phyloP scores from a whole-genome alignment of 35 echinoderm and acorn worm species.

The Strongylocentrotus purpuratus region DNA sequence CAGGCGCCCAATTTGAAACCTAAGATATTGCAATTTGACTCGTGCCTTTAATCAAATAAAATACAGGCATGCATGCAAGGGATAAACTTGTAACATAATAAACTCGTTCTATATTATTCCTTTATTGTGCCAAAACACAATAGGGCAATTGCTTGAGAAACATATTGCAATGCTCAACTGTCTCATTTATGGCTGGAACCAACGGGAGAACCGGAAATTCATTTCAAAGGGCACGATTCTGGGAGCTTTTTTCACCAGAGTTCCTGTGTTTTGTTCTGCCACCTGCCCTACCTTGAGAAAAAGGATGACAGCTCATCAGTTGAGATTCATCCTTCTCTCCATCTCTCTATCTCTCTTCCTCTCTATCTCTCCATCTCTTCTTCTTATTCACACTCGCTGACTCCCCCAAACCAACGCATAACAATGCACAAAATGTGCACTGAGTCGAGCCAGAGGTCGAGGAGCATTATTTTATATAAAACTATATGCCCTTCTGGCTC shows the following conservation, averaged over 20 bases:
- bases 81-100: neutral
- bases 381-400: neutral
- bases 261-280: neutral
- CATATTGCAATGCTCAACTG: neutral
- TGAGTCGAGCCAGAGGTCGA: no score
- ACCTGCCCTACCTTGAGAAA: neutral
- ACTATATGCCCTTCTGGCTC: no score
- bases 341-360: neutral
- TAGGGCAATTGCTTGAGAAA: neutral
- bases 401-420: neutral
- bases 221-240: neutral
- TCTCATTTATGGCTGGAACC: constrained; percentile 1
- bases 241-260: constrained; percentile 6
- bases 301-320: neutral
- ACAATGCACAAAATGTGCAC: no score
- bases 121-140: neutral
- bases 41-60: neutral
- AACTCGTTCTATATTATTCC: neutral
- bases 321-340: neutral
- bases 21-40: neutral
- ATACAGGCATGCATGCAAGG: neutral
- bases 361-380: neutral
- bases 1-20: no score
- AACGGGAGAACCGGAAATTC: neutral
- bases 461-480: no score